Conservation (phyloP, 2,113 vertebrate genomes). For the Halichoeres trimaculatus region DNA sequence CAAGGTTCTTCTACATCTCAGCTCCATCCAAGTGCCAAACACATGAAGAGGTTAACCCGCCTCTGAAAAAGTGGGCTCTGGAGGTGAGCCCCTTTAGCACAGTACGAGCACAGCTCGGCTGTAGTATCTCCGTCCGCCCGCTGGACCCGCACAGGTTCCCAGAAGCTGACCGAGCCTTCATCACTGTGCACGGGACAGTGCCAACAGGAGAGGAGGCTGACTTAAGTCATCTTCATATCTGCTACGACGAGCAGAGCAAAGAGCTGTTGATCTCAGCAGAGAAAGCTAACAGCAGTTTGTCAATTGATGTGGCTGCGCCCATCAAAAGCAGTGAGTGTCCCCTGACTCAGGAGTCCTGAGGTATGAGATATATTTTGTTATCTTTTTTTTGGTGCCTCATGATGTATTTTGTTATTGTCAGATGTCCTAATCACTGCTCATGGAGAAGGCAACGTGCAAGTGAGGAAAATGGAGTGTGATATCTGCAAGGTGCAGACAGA, state of each 20-base stretch:
- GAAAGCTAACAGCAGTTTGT: slow-evolving; percentile 69
- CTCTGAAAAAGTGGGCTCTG: slow-evolving; percentile 83
- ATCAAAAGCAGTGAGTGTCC: slow-evolving; percentile 88
- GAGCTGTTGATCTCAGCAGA: slow-evolving; percentile 82
- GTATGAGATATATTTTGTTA: not conserved
- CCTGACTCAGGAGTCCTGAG: not conserved
- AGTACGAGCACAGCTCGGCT: slow-evolving; percentile 84
- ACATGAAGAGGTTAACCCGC: slow-evolving; percentile 7
- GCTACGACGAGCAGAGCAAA: slow-evolving; percentile 82
- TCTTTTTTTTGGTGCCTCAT: not conserved
- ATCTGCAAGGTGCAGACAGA: slow-evolving; percentile 90
- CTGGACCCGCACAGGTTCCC: slow-evolving; percentile 87
- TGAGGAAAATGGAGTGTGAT: slow-evolving; percentile 92
- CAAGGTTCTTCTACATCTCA: slow-evolving; percentile 54
- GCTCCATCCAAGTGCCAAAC: not conserved
- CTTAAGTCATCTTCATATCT: slow-evolving; percentile 78
- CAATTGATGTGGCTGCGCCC: slow-evolving; percentile 86
- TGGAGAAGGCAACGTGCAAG: slow-evolving; percentile 86
- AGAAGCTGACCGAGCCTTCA: slow-evolving; percentile 83
- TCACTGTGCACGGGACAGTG: slow-evolving; percentile 76
- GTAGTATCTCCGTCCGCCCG: slow-evolving; percentile 84
- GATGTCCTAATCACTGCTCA: slow-evolving; percentile 90
- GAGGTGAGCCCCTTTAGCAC: slow-evolving; percentile 85
- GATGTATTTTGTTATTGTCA: slow-evolving; percentile 56
- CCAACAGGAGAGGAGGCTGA: slow-evolving; percentile 26